phyloP scores from a whole-genome alignment of 2,113 vertebrate species.

The Hippocampus comes region DNA sequence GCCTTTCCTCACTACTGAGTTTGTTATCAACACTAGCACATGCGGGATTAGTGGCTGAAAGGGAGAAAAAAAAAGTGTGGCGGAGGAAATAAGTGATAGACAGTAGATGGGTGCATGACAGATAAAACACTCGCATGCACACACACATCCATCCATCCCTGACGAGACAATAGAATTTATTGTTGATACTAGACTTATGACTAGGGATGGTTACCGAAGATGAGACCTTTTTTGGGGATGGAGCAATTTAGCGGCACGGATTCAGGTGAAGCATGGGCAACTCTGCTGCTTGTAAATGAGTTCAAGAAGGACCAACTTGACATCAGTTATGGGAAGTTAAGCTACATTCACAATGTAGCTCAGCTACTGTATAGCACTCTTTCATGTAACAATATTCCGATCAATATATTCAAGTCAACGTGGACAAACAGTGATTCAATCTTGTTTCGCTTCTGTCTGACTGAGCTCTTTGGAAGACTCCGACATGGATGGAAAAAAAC shows the following conservation, averaged over 20 bases:
- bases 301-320: no score
- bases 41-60: conserved; percentile 61
- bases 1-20: conserved; percentile 57
- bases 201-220: no score
- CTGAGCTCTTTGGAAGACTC: conserved; percentile 46
- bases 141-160: conserved; percentile 30
- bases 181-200: conserved; percentile 42
- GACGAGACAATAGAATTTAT: conserved; percentile 45
- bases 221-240: no score
- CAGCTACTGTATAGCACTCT: no score
- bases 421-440: conserved; percentile 17
- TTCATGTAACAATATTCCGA: no score
- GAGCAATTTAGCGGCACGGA: no score
- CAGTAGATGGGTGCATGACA: conserved; percentile 52
- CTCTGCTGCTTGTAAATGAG: no score
- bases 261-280: no score
- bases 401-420: no score
- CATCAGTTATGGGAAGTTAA: no score
- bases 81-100: conserved; percentile 48
- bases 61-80: conserved; percentile 19
- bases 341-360: no score
- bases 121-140: conserved; percentile 40
- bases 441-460: conserved; percentile 54
- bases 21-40: conserved; percentile 71
- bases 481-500: conserved; percentile 26